Evolutionary conservation across 2,888 invertebrate species (phyloP).

Genomic region (Macropis europaea): DNA sequence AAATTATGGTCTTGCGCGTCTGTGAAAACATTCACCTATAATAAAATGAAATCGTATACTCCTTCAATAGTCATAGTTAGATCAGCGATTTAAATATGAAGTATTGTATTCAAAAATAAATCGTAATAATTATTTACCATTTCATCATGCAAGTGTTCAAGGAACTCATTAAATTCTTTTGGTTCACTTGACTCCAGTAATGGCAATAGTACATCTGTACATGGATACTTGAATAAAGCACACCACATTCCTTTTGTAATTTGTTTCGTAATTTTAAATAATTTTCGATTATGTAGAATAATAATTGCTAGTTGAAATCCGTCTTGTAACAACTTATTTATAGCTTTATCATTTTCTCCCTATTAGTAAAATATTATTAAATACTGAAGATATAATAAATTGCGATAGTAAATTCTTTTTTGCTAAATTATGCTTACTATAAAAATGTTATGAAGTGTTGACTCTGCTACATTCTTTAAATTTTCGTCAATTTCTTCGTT

Average conservation of each 20-base stretch:
- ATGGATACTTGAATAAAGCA: constrained; percentile 59
- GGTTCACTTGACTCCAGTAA: constrained; percentile 61
- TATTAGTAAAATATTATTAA: constrained; percentile 34
- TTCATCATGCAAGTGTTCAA: constrained; percentile 42
- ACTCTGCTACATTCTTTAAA: constrained; percentile 54
- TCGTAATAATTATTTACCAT: constrained; percentile 26
- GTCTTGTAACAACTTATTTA: constrained; percentile 55
- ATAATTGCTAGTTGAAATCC: constrained; percentile 61
- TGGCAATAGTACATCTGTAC: constrained; percentile 54
- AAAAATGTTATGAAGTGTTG: constrained; percentile 58
- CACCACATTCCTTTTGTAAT: constrained; percentile 62
- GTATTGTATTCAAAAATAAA: neutral
- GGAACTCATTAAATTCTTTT: constrained; percentile 61
- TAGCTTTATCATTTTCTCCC: constrained; percentile 12
- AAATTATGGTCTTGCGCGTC: constrained; percentile 48
- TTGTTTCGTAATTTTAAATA: constrained; percentile 56
- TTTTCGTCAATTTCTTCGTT: constrained; percentile 54
- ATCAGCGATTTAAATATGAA: neutral
- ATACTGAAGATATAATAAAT: constrained; percentile 3
- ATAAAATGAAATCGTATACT: constrained; percentile 12
- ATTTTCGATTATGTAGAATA: constrained; percentile 59
- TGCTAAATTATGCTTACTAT: constrained; percentile 47
- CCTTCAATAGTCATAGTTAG: neutral
- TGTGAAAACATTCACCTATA: constrained; percentile 56
- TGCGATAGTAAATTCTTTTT: neutral